Base-by-base conservation (phyloP, 2,113 vertebrate genomes). In the Malurus cyaneus region DNA sequence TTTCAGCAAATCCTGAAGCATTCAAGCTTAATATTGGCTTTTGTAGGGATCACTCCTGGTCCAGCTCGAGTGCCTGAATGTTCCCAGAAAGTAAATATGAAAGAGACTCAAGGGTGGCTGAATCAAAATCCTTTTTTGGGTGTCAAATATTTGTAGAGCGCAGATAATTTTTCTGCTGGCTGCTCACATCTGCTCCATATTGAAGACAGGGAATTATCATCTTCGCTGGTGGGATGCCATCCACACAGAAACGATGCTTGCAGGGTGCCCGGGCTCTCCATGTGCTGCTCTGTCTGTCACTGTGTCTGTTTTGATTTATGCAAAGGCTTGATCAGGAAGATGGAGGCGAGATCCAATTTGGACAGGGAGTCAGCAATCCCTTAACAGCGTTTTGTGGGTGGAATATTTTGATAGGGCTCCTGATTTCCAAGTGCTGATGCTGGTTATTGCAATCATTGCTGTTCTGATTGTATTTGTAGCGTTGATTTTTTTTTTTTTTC, bases 21-120 rank as follows among this genome's bases (percentile, higher is more conserved):
- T 80, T 90, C 80, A 42, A 83, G 92, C 93, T 96, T 94, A 94
- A 92, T 88, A 94, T 93, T 93, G 94, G 85, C 85, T 96, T 93
- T 90, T 93, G 82, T 84, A 52, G 76, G 80, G 88, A 74, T 86
- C 88, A 86, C 77, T 91, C 77, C 85, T 70, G 44, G 85, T 62
- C 82, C 76, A 83, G 49, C 76, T 88, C 8, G 25, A 95, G 87
- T 67, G 44, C 79, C 91, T 19, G 41, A 64, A 83, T 80, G 71
- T 88, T 95, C 92, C 60, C 82, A 88, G 67, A 42, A 76, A 90
- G 92, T 46, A 94, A 96, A 96, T 94, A 93, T 39, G 82, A 78
- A 96, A 93, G 85, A 86, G 57, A 49, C 86, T 94, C 88, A 62
- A 14, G 72, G 76, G 72, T 90, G 90, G 44, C 65, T 88, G 73